These are phyloP conservation scores for Charadrius vociferus DNA, from an alignment of 2,113 vertebrate genomes.

Conservation along the genomic window DNA sequence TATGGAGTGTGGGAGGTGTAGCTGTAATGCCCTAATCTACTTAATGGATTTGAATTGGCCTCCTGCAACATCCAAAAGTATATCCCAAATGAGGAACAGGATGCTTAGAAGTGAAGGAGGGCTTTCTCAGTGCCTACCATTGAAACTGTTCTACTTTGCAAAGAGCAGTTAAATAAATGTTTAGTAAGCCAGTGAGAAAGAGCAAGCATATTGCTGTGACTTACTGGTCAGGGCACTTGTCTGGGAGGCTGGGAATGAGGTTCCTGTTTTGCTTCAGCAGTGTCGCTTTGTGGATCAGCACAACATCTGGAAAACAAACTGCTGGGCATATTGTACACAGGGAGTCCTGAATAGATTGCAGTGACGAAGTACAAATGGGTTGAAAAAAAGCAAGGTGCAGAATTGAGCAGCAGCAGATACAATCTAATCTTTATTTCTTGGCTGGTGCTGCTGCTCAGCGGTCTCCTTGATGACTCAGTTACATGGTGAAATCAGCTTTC, in stretches of 20 bases:
- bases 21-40: not conserved
- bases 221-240: not conserved
- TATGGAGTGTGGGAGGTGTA: not conserved
- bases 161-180: not conserved
- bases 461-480: slow-evolving; percentile 34
- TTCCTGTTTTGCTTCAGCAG: not conserved
- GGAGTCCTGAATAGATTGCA: not conserved
- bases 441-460: not conserved
- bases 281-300: not conserved
- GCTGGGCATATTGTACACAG: no score
- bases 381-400: not conserved
- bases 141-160: not conserved
- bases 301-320: not conserved
- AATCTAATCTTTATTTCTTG: not conserved
- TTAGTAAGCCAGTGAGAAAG: not conserved
- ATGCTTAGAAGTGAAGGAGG: not conserved
- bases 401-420: not conserved
- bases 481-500: not conserved
- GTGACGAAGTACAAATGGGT: not conserved
- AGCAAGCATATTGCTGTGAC: not conserved
- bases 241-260: not conserved
- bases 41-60: not conserved
- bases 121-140: not conserved
- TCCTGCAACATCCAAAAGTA: not conserved
- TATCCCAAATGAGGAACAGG: not conserved